These are phyloP conservation scores for Perodicticus potto DNA, from an alignment of 2,797 vertebrate genomes.

Conservation along the genomic window DNA sequence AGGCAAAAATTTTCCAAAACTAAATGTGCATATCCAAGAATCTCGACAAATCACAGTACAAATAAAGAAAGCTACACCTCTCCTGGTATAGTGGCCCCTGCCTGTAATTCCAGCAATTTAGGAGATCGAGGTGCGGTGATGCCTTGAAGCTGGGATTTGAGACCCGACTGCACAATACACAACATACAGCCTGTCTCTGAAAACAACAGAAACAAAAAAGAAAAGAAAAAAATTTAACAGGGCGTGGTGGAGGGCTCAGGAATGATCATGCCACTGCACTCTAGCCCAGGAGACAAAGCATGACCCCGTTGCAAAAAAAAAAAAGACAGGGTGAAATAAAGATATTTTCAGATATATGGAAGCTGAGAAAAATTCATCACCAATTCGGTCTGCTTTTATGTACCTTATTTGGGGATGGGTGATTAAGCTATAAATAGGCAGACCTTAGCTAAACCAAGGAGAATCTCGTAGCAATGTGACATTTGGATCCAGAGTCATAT, in stretches of 20 bases:
- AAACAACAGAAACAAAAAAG: too few species aligned
- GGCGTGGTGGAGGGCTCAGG: too few species aligned
- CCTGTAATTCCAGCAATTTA: too few species aligned
- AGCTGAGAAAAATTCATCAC: background rate
- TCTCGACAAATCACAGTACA: background rate
- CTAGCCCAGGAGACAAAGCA: too few species aligned
- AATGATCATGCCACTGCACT: too few species aligned
- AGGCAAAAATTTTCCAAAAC: background rate
- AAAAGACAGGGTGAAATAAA: background rate
- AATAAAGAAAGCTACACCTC: background rate
- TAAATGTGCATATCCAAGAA: background rate
- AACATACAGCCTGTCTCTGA: too few species aligned
- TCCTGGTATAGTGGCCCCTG: too few species aligned
- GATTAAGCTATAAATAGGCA: background rate
- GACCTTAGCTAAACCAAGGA: background rate
- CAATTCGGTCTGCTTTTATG: background rate
- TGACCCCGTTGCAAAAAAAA: too few species aligned
- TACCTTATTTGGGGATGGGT: background rate
- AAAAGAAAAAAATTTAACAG: too few species aligned
- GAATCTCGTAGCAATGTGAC: background rate
- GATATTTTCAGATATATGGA: background rate
- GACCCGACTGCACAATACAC: too few species aligned
- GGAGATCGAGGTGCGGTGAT: too few species aligned
- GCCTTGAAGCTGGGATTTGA: too few species aligned
- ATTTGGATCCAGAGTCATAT: background rate